phyloP scores from a whole-genome alignment of 2,888 invertebrate species.

The Stenodema calcarata region DNA sequence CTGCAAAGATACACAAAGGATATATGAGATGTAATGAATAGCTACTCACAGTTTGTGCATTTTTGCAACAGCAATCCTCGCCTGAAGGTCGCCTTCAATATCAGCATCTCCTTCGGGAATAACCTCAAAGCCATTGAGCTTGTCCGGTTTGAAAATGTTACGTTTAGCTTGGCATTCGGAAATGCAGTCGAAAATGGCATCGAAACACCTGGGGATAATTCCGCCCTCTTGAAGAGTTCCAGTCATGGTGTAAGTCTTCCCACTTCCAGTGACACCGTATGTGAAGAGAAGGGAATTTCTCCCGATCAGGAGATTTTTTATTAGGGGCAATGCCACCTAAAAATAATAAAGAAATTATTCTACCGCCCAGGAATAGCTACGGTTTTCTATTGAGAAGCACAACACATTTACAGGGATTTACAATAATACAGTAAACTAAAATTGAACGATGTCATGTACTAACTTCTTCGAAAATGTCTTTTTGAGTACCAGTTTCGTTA shows the following conservation, averaged over 20 bases:
- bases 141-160: conserved; percentile 91
- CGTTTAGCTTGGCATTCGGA: conserved; percentile 72
- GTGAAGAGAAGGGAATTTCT: conserved; percentile 94
- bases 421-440: not conserved
- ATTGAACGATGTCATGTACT: too few relatives aligned
- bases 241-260: conserved; percentile 97
- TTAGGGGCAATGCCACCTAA: conserved; percentile 79
- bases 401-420: too few relatives aligned
- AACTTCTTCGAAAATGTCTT: conserved; percentile 75
- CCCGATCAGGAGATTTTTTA: conserved; percentile 85
- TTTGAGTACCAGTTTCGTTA: conserved; percentile 78
- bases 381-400: too few relatives aligned
- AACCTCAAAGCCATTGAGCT: conserved; percentile 91
- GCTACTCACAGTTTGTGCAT: conserved; percentile 9
- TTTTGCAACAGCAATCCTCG: not conserved
- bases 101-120: conserved; percentile 76
- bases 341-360: conserved; percentile 69
- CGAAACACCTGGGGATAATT: conserved; percentile 88
- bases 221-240: conserved; percentile 63
- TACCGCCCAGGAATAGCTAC: conserved; percentile 68
- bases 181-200: conserved; percentile 92
- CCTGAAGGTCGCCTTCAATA: conserved; percentile 67
- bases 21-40: too few relatives aligned
- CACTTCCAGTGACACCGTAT: conserved; percentile 92
- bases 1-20: too few relatives aligned